phyloP scores from a whole-genome alignment of 2,888 invertebrate species.

The Nymphalis urticae region DNA sequence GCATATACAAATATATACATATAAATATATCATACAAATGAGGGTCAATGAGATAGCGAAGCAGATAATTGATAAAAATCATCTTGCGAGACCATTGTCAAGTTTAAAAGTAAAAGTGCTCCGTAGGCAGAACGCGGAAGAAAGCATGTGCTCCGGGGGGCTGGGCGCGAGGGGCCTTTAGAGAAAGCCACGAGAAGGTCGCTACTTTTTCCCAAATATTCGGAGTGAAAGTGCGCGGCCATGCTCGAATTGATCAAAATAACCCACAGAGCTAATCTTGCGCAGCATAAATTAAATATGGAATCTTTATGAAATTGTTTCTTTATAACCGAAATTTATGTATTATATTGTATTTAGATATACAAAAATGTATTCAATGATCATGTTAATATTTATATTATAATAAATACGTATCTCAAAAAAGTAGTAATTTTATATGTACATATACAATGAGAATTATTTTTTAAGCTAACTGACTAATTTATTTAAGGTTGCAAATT shows the following conservation, averaged over 20 bases:
- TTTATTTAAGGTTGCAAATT: neutral
- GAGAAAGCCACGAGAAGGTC: constrained; percentile 80
- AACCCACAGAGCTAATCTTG: constrained; percentile 31
- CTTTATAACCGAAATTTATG: too few species aligned
- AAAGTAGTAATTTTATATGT: too few species aligned
- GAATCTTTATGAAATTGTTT: neutral
- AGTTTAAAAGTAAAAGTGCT: constrained; percentile 76
- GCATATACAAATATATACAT: constrained; percentile 1
- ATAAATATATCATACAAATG: constrained; percentile 7
- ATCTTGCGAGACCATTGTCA: constrained; percentile 43
- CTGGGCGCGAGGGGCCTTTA: constrained; percentile 43
- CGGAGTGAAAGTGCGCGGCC: constrained; percentile 72
- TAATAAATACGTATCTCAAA: too few species aligned
- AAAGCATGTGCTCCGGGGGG: constrained; percentile 46
- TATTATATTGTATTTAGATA: too few species aligned
- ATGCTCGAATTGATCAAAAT: constrained; percentile 66
- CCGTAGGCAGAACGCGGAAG: constrained; percentile 65
- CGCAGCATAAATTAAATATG: constrained; percentile 6
- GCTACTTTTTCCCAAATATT: constrained; percentile 81
- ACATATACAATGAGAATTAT: too few species aligned
- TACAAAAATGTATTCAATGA: too few species aligned
- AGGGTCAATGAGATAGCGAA: constrained; percentile 10
- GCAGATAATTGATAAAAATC: constrained; percentile 17
- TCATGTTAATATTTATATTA: too few species aligned
- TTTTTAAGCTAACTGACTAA: too few species aligned